A percentile compares a stretch with the other conserved stretches of the same genome.
phyloP scores from a whole-genome alignment of 1,140 invertebrate genomes.

The Eufriesea mexicana region DNA sequence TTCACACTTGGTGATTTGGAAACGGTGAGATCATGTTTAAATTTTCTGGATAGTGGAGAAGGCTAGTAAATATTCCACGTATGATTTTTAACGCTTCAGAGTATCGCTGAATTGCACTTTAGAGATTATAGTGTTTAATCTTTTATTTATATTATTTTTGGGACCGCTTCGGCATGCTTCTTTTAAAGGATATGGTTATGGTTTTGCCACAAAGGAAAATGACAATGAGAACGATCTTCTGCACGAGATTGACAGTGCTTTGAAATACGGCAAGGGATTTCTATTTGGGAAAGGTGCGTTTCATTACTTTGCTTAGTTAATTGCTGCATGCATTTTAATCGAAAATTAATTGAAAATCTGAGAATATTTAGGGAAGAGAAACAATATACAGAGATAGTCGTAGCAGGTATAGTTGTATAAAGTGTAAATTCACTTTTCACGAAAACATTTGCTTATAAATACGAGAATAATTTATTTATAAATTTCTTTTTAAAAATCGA shows the following conservation, averaged over 20 bases:
- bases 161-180: conserved; percentile 70
- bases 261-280: conserved; percentile 85
- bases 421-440: background rate
- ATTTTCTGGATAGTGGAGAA: background rate
- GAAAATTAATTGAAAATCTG: background rate
- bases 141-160: conserved; percentile 29
- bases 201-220: conserved; percentile 65
- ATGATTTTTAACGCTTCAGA: background rate
- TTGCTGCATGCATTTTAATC: conserved; percentile 38
- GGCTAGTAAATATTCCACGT: conserved; percentile 25
- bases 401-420: no score
- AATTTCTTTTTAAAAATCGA: background rate
- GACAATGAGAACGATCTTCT: conserved; percentile 82
- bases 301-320: conserved; percentile 36
- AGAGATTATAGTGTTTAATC: background rate
- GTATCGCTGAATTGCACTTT: background rate
- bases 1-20: background rate
- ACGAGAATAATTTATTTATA: background rate
- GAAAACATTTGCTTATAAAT: background rate
- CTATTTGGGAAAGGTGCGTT: conserved; percentile 83
- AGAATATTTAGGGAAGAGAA: no score
- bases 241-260: conserved; percentile 85
- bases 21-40: no score
- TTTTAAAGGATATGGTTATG: conserved; percentile 69
- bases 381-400: no score